Conservation (phyloP, 2,888 invertebrate species). For the Erebia palarica region DNA sequence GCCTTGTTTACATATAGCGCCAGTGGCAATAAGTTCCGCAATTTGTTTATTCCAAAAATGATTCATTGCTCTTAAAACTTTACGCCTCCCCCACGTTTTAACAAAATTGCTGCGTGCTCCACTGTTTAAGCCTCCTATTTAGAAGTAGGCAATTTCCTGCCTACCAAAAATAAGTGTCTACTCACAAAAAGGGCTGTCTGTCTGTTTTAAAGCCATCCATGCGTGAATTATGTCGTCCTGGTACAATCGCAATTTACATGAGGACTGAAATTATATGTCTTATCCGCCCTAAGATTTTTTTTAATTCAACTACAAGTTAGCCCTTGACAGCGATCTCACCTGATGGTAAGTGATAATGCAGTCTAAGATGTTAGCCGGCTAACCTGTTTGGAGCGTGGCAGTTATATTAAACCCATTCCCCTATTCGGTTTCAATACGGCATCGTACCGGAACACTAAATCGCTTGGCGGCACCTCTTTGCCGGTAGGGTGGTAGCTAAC, state of each 20-base stretch:
- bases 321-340: no score
- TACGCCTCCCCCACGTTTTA: slow-evolving; percentile 49
- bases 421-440: no score
- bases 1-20: slow-evolving; percentile 22
- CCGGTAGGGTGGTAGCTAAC: no score
- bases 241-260: slow-evolving; percentile 72
- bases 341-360: no score
- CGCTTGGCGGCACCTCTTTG: no score
- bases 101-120: slow-evolving; percentile 58
- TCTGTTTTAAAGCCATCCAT: slow-evolving; percentile 41
- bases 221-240: slow-evolving; percentile 55
- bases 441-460: no score
- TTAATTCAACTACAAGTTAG: no score
- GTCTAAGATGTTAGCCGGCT: no score
- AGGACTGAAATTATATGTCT: no score
- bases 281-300: no score
- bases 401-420: no score
- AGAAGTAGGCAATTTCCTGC: slow-evolving; percentile 72
- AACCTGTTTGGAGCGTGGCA: no score
- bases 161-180: slow-evolving; percentile 72
- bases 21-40: slow-evolving; percentile 32
- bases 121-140: slow-evolving; percentile 58
- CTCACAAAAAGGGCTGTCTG: slow-evolving; percentile 68
- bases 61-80: slow-evolving; percentile 42
- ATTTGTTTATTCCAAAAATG: slow-evolving; percentile 33